Evolutionary conservation across 1,140 invertebrate genomes (phyloP).

Genomic region (Ceratosolen solmsi): DNA sequence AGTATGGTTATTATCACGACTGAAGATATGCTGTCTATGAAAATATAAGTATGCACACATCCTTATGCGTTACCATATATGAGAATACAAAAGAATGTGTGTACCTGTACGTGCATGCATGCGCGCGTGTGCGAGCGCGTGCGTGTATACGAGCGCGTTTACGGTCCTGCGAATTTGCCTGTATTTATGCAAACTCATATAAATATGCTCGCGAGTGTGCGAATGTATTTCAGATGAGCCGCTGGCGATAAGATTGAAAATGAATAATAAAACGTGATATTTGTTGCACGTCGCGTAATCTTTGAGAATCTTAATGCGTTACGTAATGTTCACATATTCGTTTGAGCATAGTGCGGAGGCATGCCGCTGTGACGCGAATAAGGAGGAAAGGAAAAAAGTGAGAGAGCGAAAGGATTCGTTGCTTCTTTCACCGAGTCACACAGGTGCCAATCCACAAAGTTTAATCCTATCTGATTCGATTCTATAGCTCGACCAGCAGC

Average conservation of each 20-base stretch:
- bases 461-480: neutral
- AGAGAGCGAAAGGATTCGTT: neutral
- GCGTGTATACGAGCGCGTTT: neutral
- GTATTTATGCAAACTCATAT: neutral
- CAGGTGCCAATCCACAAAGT: neutral
- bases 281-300: constrained; percentile 61
- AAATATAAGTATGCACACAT: too few relatives aligned
- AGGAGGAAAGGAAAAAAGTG: neutral
- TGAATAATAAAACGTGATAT: constrained; percentile 65
- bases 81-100: too few relatives aligned
- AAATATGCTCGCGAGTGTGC: neutral
- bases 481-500: neutral
- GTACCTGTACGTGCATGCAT: too few relatives aligned
- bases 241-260: constrained; percentile 39
- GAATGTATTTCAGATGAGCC: neutral
- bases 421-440: neutral
- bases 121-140: neutral
- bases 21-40: too few relatives aligned
- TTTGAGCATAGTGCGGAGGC: constrained; percentile 36
- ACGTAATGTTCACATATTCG: constrained; percentile 62
- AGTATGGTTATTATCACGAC: too few relatives aligned
- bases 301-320: constrained; percentile 61
- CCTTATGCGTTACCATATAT: too few relatives aligned
- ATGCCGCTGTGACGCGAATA: constrained; percentile 13
- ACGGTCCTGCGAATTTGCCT: neutral